Conservation (phyloP, 2,113 vertebrate species). For the Nycticorax nycticorax region DNA sequence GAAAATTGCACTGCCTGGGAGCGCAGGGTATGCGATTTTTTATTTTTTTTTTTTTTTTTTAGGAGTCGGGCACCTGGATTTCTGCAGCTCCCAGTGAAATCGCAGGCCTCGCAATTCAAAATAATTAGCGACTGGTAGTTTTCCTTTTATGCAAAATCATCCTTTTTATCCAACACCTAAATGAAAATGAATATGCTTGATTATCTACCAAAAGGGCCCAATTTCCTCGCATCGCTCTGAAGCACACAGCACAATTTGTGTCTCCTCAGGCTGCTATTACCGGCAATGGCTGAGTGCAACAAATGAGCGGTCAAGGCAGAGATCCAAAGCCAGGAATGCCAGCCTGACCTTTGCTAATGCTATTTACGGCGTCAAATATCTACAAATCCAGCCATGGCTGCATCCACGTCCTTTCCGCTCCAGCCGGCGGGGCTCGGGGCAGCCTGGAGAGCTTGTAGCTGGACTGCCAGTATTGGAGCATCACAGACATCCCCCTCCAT, state of each 20-base stretch:
- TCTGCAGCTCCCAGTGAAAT: conserved; percentile 67
- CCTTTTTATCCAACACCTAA: conserved; percentile 69
- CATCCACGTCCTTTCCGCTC: neutral
- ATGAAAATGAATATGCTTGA: conserved; percentile 70
- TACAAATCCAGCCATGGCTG: neutral
- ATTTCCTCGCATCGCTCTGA: conserved; percentile 23
- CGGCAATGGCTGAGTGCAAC: neutral
- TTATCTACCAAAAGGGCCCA: conserved; percentile 62
- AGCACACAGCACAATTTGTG: neutral
- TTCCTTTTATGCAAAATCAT: conserved; percentile 67
- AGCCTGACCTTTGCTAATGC: conserved; percentile 10
- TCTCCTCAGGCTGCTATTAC: neutral
- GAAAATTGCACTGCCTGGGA: conserved; percentile 21
- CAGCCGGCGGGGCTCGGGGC: neutral
- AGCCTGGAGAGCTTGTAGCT: neutral
- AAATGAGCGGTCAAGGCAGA: neutral
- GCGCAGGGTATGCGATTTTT: neutral
- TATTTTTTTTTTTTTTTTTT: neutral
- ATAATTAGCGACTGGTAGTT: conserved; percentile 65
- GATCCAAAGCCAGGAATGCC: neutral
- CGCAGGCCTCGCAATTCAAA: conserved; percentile 46
- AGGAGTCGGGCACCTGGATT: conserved; percentile 53
- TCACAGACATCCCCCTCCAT: neutral
- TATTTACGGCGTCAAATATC: neutral
- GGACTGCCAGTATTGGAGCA: neutral